phyloP scores from a whole-genome alignment of 2,797 vertebrate species.

The Okamejei kenojei region DNA sequence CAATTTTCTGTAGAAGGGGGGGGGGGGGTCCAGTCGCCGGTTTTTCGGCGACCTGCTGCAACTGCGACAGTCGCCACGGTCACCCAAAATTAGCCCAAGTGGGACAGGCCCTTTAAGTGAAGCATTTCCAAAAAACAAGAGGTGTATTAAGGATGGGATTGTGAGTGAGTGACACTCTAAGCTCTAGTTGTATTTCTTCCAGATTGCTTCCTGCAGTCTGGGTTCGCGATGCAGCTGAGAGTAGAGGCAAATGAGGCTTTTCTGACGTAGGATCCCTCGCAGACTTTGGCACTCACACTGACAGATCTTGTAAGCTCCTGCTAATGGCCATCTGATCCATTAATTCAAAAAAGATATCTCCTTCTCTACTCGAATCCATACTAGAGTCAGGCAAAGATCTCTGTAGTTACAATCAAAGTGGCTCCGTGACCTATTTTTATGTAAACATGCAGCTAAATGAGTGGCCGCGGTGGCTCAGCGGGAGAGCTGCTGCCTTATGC shows the following conservation, averaged over 20 bases:
- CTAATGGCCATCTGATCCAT: constrained; percentile 32
- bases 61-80: too few relatives aligned
- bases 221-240: constrained; percentile 9
- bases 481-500: too few relatives aligned
- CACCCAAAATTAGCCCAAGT: too few relatives aligned
- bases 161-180: not conserved
- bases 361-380: not conserved
- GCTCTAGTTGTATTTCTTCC: not conserved
- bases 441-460: not conserved
- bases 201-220: constrained; percentile 16
- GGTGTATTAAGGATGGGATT: not conserved
- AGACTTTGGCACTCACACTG: constrained; percentile 29
- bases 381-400: not conserved
- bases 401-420: not conserved
- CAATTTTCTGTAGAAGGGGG: too few relatives aligned
- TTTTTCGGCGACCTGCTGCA: too few relatives aligned
- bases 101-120: too few relatives aligned
- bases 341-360: constrained; percentile 6
- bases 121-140: not conserved
- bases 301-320: constrained; percentile 21
- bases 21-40: too few relatives aligned
- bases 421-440: not conserved
- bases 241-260: not conserved
- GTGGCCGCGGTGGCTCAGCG: too few relatives aligned
- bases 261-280: constrained; percentile 12